Conservation (phyloP, 1,140 invertebrate species). For the Zaprionus nigranus region DNA sequence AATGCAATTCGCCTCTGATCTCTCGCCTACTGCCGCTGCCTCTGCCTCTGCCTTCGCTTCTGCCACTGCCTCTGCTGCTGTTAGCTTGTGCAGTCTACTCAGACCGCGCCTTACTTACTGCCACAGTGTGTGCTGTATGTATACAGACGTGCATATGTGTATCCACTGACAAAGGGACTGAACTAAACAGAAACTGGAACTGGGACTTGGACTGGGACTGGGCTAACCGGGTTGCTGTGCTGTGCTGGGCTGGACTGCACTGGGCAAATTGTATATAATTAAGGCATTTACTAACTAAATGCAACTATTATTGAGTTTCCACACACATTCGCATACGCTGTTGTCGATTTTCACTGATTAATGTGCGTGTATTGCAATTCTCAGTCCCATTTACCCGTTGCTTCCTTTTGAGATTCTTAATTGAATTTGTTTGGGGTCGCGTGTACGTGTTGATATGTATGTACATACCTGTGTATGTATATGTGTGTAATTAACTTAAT, state of each 20-base stretch:
- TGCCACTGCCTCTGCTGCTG: conserved; percentile 35
- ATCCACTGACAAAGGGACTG: conserved; percentile 2
- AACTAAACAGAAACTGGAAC: conserved; percentile 20
- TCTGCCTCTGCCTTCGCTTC: not conserved
- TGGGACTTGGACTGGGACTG: conserved; percentile 24
- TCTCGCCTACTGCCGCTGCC: conserved; percentile 20
- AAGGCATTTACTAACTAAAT: conserved; percentile 77
- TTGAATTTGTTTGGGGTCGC: conserved; percentile 72
- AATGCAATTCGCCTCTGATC: conserved; percentile 44
- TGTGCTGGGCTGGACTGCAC: conserved; percentile 5
- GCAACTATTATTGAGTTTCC: conserved; percentile 42
- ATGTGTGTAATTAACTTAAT: not conserved
- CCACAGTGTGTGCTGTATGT: conserved; percentile 2
- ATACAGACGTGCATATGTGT: conserved; percentile 10
- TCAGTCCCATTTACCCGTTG: conserved; percentile 27
- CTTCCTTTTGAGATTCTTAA: conserved; percentile 66
- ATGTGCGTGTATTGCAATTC: conserved; percentile 74
- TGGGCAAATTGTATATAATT: conserved; percentile 72
- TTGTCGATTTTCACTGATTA: conserved; percentile 55
- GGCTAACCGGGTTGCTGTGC: conserved; percentile 43
- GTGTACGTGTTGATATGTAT: not conserved
- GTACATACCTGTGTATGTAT: not conserved
- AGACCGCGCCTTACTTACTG: conserved; percentile 60
- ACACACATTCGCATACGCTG: conserved; percentile 34
- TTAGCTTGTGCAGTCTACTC: conserved; percentile 73